Conservation (phyloP, 2,113 vertebrate genomes). For the Dasyornis broadbenti region DNA sequence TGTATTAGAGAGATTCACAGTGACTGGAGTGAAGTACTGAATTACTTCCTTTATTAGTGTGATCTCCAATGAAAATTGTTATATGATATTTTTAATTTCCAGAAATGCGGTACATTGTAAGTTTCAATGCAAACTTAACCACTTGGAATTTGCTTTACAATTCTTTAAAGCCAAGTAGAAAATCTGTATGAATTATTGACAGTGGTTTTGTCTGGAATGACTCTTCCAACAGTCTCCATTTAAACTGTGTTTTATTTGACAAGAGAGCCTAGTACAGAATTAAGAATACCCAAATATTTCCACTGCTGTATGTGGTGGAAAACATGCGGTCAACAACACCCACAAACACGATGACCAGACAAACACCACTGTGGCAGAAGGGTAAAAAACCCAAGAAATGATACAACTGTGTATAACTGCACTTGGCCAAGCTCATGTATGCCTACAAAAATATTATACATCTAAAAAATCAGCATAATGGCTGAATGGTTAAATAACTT, state of each 20-base stretch:
- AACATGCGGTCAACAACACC: not conserved
- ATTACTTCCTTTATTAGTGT: not conserved
- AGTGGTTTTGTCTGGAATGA: not conserved
- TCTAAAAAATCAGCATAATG: not conserved
- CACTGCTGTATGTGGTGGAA: not conserved
- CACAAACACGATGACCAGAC: not conserved
- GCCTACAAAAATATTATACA: not conserved
- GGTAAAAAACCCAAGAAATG: not conserved
- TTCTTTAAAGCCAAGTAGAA: not conserved
- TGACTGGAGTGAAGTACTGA: not conserved
- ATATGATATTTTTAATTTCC: not conserved
- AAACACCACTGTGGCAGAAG: not conserved
- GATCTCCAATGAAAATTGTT: slow-evolving; percentile 5
- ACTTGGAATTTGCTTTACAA: not conserved
- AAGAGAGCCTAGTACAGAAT: not conserved
- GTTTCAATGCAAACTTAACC: not conserved
- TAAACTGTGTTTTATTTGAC: not conserved
- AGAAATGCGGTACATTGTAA: not conserved
- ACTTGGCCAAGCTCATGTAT: not conserved
- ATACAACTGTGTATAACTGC: not conserved
- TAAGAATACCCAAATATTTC: not conserved
- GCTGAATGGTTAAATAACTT: not conserved
- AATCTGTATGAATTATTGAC: not conserved
- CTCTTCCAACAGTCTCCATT: not conserved
- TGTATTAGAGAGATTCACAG: not conserved